A percentile compares a stretch with the other conserved stretches of the same genome.
phyloP scores from a whole-genome alignment of 2,113 vertebrate genomes.

The Mesembrinibis cayennensis region DNA sequence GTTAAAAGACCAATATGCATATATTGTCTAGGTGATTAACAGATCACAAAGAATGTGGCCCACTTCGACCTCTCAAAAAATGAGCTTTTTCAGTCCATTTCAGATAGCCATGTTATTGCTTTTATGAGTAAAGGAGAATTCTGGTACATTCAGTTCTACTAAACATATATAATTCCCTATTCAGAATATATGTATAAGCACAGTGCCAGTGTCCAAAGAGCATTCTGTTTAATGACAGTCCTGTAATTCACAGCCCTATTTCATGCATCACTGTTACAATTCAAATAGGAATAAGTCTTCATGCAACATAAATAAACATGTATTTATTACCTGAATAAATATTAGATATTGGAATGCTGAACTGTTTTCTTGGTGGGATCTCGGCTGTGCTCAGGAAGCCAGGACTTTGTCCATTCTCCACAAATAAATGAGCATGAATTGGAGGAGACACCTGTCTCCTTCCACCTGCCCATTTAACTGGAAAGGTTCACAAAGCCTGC shows the following conservation, averaged over 20 bases:
- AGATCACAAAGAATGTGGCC: rapidly evolving
- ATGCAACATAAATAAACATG: background rate
- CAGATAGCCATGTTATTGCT: background rate
- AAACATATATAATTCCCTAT: background rate
- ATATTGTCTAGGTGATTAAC: background rate
- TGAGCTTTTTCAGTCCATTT: background rate
- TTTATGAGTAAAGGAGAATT: background rate
- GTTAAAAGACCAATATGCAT: background rate
- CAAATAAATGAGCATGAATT: background rate
- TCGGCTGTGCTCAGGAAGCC: background rate
- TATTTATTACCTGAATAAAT: background rate
- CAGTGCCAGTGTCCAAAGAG: background rate
- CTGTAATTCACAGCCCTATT: background rate
- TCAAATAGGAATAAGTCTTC: background rate
- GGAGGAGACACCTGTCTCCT: background rate
- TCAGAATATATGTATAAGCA: background rate
- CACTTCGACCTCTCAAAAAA: background rate
- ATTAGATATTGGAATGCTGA: background rate
- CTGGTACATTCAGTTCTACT: background rate
- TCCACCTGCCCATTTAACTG: background rate
- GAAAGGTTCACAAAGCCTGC: background rate
- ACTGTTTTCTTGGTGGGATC: background rate
- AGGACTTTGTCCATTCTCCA: background rate
- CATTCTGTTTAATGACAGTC: background rate
- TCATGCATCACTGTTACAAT: background rate